Evolutionary conservation across 2,113 vertebrate species (phyloP).

Genomic region (Erinaceus europaeus): DNA sequence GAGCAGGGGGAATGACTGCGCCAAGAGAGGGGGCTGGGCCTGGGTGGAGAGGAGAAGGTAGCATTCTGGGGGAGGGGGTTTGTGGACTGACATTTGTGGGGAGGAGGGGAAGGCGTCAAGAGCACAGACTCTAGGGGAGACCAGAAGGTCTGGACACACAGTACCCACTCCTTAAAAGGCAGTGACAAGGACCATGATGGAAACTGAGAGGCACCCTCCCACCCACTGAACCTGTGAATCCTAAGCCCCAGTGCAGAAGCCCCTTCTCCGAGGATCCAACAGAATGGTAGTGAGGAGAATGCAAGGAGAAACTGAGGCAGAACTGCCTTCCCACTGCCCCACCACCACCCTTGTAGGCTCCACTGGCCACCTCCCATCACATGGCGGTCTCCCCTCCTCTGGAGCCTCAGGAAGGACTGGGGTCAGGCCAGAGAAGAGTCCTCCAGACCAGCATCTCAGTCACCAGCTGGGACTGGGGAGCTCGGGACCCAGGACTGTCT

Average conservation of each 20-base stretch:
- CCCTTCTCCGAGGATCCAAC: background rate
- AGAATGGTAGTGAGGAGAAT: background rate
- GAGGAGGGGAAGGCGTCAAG: too few relatives aligned
- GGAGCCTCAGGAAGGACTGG: background rate
- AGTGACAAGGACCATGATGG: background rate
- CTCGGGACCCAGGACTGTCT: background rate
- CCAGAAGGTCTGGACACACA: too few relatives aligned
- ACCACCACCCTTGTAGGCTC: background rate
- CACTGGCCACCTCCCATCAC: background rate
- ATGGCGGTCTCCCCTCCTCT: background rate
- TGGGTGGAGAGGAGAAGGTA: background rate
- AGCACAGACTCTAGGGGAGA: too few relatives aligned
- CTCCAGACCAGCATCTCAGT: background rate
- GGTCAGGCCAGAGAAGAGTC: slow-evolving; percentile 1
- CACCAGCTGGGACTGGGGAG: background rate
- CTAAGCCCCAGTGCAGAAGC: background rate
- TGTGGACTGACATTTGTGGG: too few relatives aligned
- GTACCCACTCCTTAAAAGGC: background rate
- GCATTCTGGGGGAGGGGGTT: background rate
- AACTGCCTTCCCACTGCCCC: background rate
- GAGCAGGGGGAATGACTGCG: background rate
- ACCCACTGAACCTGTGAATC: background rate
- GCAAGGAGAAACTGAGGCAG: background rate
- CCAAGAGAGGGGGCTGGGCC: background rate
- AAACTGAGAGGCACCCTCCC: background rate